A percentile compares a stretch with the other conserved stretches of the same genome.
Evolutionary conservation across 2,888 invertebrate genomes (phyloP).

Genomic region (Synanthedon formicaeformis): DNA sequence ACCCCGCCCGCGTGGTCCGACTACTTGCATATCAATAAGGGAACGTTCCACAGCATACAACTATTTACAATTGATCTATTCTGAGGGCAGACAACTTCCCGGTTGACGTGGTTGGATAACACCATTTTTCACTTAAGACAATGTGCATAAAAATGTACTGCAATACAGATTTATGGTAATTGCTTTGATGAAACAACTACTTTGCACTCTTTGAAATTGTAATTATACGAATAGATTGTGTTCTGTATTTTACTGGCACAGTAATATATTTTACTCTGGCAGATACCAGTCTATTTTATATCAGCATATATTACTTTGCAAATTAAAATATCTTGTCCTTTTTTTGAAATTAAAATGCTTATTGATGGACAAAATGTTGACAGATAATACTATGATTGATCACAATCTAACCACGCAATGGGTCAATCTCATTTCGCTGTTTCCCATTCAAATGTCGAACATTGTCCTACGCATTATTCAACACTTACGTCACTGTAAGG

Average conservation of each 20-base stretch:
- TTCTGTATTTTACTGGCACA: too few relatives aligned
- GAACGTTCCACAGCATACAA: constrained; percentile 11
- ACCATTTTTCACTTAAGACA: constrained; percentile 43
- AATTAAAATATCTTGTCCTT: too few relatives aligned
- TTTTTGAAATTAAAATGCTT: too few relatives aligned
- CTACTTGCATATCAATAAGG: not conserved
- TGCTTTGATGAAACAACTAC: not conserved
- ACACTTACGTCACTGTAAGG: constrained; percentile 3
- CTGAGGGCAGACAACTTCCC: constrained; percentile 24
- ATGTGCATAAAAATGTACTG: constrained; percentile 18
- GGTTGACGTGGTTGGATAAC: constrained; percentile 22
- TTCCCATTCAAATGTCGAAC: not conserved
- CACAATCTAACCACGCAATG: not conserved
- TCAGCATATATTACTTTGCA: too few relatives aligned
- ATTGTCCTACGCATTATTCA: not conserved
- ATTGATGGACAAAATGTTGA: too few relatives aligned
- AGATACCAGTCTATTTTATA: too few relatives aligned
- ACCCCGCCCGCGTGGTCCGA: not conserved
- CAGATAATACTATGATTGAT: too few relatives aligned
- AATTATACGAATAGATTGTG: too few relatives aligned
- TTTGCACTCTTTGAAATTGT: too few relatives aligned
- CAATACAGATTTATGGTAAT: not conserved
- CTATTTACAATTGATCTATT: constrained; percentile 23
- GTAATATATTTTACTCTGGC: too few relatives aligned
- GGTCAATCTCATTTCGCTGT: not conserved